A percentile compares a stretch with the other conserved stretches of the same genome.
These are phyloP conservation scores for Meda fulgida DNA, from an alignment of 2,797 vertebrate species.

Conservation along the genomic window DNA sequence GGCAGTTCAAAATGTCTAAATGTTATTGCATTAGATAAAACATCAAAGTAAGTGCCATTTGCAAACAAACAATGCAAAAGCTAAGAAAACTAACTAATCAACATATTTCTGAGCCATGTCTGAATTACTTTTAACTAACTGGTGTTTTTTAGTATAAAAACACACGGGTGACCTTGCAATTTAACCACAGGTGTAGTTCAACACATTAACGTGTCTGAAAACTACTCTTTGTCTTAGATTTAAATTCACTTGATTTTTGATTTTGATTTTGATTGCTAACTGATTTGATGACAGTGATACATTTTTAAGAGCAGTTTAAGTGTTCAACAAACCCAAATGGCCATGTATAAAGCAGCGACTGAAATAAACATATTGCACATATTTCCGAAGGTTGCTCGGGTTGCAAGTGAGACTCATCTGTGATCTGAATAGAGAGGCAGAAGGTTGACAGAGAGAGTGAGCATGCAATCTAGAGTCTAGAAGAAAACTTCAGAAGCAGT, in stretches of 20 bases:
- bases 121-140: neutral
- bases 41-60: conserved; percentile 6
- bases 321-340: neutral
- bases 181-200: neutral
- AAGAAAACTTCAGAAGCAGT: conserved; percentile 21
- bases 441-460: conserved; percentile 4
- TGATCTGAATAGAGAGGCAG: neutral
- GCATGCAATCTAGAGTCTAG: conserved; percentile 15
- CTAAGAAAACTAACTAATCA: neutral
- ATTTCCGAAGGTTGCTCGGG: neutral
- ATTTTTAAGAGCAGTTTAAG: no score
- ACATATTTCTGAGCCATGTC: neutral
- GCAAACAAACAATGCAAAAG: neutral
- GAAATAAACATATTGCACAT: neutral
- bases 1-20: neutral
- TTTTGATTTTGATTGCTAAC: neutral
- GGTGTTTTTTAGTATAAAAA: neutral
- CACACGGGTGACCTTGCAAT: neutral
- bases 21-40: neutral
- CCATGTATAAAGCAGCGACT: neutral
- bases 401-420: neutral
- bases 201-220: neutral
- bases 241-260: neutral
- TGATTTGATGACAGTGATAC: neutral
- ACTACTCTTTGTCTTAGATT: no score